Percentiles rank a stretch among this genome's conserved stretches.
These are phyloP conservation scores for Poecilia picta DNA, from an alignment of 2,797 vertebrate genomes.

Conservation along the genomic window DNA sequence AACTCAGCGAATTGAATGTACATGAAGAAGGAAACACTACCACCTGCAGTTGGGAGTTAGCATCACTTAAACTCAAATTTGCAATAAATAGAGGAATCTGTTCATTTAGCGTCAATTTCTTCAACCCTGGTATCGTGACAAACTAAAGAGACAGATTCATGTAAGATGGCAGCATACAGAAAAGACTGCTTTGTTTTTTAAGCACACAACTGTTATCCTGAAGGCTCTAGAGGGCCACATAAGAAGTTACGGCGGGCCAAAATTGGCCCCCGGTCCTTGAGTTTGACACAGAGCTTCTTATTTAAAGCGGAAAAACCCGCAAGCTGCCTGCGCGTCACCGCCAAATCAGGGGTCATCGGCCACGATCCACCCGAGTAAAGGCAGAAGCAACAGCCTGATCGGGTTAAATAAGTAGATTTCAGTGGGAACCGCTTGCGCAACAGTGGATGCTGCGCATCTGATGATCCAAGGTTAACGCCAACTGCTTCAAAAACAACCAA, in stretches of 20 bases:
- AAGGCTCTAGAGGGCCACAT: neutral
- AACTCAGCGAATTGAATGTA: no score
- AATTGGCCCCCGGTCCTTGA: no score
- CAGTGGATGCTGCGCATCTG: conserved; percentile 35
- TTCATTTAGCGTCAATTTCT: no score
- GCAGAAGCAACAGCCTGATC: neutral
- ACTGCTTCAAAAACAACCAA: conserved; percentile 4
- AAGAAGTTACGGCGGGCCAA: neutral
- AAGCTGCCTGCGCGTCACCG: conserved; percentile 63
- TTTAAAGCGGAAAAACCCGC: conserved; percentile 63
- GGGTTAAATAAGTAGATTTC: conserved; percentile 22
- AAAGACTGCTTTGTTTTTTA: no score
- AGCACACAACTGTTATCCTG: no score
- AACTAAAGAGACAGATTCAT: no score
- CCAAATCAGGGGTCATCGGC: conserved; percentile 57
- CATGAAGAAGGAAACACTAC: no score
- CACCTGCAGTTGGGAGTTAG: no score
- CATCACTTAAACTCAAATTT: no score
- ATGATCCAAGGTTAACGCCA: conserved; percentile 58
- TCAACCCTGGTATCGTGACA: no score
- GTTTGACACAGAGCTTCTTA: conserved; percentile 26
- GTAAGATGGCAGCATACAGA: no score
- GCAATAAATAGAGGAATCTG: no score
- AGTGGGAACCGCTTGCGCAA: conserved; percentile 44
- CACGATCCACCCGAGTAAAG: neutral